Evolutionary conservation across 2,113 vertebrate species (phyloP).

Genomic region (Falcunculus frontatus): DNA sequence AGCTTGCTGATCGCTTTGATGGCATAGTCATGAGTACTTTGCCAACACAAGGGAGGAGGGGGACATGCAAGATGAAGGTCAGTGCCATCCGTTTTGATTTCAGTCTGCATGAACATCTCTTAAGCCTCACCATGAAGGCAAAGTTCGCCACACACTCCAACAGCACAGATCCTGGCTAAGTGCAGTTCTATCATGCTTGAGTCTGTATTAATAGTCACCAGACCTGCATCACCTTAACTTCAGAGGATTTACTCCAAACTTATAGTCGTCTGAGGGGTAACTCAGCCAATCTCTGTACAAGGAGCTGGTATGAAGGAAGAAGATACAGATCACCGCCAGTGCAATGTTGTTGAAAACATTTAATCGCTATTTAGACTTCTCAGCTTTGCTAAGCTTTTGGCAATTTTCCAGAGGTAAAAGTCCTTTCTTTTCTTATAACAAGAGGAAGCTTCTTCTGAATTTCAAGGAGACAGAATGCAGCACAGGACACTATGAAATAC

Average conservation of each 20-base stretch:
- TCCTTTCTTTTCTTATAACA: neutral
- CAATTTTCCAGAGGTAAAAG: neutral
- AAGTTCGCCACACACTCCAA: neutral
- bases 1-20: slow-evolving; percentile 10
- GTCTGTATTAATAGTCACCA: neutral
- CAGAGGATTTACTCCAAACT: neutral
- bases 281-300: neutral
- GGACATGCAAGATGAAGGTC: neutral
- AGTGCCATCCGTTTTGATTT: neutral
- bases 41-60: neutral
- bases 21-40: neutral
- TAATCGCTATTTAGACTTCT: neutral
- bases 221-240: neutral
- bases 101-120: neutral
- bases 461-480: neutral
- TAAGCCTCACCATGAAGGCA: neutral
- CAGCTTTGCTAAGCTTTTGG: neutral
- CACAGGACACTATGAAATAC: neutral
- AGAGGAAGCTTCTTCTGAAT: neutral
- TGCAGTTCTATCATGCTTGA: neutral
- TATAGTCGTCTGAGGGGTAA: neutral
- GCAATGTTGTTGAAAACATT: neutral
- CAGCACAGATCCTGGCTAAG: neutral
- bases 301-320: neutral
- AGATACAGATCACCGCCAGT: neutral